phyloP scores from a whole-genome alignment of 2,888 invertebrate genomes.

The Melipona bicolor region DNA sequence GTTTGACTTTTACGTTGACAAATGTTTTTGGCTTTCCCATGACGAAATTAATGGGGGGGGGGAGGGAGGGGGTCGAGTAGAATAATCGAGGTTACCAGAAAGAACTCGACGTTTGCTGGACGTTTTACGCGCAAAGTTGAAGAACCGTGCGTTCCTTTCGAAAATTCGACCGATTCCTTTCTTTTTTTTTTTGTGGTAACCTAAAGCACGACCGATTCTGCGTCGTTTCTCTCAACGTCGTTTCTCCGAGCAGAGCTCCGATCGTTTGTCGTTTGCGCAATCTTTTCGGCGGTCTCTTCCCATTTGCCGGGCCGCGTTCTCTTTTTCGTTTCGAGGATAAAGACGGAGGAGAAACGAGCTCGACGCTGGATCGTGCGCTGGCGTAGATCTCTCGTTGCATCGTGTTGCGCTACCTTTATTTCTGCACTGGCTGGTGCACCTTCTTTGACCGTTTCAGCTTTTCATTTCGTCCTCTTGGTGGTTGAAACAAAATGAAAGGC shows the following conservation, averaged over 20 bases:
- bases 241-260: background rate
- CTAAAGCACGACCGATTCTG: too few species aligned
- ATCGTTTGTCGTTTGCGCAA: background rate
- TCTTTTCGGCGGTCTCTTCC: background rate
- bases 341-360: background rate
- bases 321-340: background rate
- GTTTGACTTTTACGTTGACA: background rate
- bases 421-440: conserved; percentile 46
- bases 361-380: background rate
- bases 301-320: background rate
- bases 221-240: background rate
- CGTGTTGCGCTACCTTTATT: conserved; percentile 3
- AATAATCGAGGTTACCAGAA: too few species aligned
- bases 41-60: too few species aligned
- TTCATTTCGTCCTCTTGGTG: conserved; percentile 60
- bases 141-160: too few species aligned
- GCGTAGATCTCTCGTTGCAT: background rate
- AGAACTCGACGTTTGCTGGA: too few species aligned
- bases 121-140: too few species aligned
- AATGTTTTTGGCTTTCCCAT: background rate
- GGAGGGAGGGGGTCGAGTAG: too few species aligned
- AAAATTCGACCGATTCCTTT: too few species aligned
- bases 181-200: too few species aligned
- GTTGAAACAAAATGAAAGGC: conserved; percentile 73
- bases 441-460: conserved; percentile 60